Conservation (phyloP, 2,797 vertebrate species). For the Esox lucius region DNA sequence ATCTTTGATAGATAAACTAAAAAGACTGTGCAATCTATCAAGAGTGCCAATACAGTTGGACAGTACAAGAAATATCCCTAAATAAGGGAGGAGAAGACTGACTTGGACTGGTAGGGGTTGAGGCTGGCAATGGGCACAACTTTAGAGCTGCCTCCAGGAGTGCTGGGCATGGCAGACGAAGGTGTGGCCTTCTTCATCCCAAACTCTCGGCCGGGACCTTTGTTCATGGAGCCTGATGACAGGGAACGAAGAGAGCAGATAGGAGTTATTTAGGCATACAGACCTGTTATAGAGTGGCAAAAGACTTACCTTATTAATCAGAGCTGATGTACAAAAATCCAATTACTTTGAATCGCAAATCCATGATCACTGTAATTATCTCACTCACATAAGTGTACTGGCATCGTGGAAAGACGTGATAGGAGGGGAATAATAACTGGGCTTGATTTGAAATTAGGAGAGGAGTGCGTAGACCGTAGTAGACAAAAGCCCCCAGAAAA, state of each 20-base stretch:
- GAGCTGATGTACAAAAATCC: constrained; percentile 51
- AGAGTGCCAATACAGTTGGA: too few relatives aligned
- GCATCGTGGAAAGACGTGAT: constrained; percentile 36
- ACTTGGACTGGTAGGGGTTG: constrained; percentile 98
- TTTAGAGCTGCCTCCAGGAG: constrained; percentile 83
- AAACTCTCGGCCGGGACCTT: constrained; percentile 74
- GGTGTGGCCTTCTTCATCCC: constrained; percentile 65
- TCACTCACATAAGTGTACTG: constrained; percentile 35
- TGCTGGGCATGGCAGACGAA: constrained; percentile 60
- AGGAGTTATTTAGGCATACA: constrained; percentile 26
- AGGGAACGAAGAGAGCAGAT: constrained; percentile 22
- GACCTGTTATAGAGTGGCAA: constrained; percentile 19
- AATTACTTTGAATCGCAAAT: constrained; percentile 57
- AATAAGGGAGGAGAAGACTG: constrained; percentile 59
- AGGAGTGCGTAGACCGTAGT: background rate
- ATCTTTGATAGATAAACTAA: too few relatives aligned
- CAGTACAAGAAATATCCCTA: background rate
- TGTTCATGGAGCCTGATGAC: constrained; percentile 63
- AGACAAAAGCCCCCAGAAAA: background rate
- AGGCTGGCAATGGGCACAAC: constrained; percentile 94
- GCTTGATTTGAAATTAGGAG: constrained; percentile 7
- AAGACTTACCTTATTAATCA: constrained; percentile 59
- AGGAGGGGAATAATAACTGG: constrained; percentile 36
- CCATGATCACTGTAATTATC: constrained; percentile 54
- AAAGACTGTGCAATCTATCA: too few relatives aligned